Conservation (phyloP, 2,888 invertebrate species). For the Tridacna crocea region DNA sequence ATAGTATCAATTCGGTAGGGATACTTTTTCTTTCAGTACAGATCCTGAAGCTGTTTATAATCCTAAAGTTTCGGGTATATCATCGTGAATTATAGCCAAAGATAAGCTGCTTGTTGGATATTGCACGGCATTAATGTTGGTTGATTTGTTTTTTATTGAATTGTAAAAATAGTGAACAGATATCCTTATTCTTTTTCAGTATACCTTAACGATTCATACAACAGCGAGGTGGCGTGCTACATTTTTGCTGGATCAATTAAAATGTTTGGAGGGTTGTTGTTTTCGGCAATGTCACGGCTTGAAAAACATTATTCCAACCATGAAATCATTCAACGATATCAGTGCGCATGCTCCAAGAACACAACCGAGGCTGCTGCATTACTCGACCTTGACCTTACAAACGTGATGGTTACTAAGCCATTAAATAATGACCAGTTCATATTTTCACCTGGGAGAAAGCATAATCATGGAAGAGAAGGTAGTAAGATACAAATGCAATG, state of each 20-base stretch:
- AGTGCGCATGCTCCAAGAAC: conserved; percentile 73
- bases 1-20: no score
- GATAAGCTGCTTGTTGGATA: no score
- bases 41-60: no score
- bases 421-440: conserved; percentile 75
- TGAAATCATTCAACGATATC: conserved; percentile 79
- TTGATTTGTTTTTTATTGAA: no score
- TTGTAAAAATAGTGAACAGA: no score
- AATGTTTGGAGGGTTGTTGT: conserved; percentile 76
- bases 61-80: no score
- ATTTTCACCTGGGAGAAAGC: conserved; percentile 72
- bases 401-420: conserved; percentile 74
- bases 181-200: conserved; percentile 71
- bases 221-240: conserved; percentile 73
- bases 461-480: conserved; percentile 67
- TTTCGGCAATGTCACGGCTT: conserved; percentile 80
- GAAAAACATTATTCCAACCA: conserved; percentile 79
- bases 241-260: conserved; percentile 78
- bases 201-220: conserved; percentile 74
- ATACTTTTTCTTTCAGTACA: no score
- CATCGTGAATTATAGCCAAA: no score
- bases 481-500: conserved; percentile 77
- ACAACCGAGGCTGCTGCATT: conserved; percentile 79
- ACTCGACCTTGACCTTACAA: conserved; percentile 78
- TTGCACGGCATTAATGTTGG: no score